Evolutionary conservation across 2,797 vertebrate species (phyloP).

Genomic region (Kryptopterus vitreolus): DNA sequence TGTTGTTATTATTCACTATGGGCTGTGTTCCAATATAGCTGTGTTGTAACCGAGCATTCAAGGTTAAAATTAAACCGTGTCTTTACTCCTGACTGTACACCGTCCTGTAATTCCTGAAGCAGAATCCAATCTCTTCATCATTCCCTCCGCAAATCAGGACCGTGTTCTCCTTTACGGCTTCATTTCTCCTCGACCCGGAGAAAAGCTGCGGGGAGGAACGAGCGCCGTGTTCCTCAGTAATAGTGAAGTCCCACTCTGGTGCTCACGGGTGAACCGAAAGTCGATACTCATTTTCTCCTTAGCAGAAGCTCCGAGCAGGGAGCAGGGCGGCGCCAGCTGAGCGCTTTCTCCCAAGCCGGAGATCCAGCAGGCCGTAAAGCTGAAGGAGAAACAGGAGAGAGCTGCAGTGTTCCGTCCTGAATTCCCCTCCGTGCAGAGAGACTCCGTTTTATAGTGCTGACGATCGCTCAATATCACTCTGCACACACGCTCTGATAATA

Average conservation of each 20-base stretch:
- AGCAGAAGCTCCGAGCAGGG: neutral
- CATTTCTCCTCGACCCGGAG: neutral
- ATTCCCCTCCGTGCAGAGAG: neutral
- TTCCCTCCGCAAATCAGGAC: neutral
- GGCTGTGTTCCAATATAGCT: too few relatives aligned
- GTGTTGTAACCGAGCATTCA: too few relatives aligned
- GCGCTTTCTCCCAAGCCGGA: neutral
- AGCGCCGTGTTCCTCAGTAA: neutral
- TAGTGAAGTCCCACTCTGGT: neutral
- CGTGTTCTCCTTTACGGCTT: neutral
- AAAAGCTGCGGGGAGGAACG: neutral
- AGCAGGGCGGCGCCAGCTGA: neutral
- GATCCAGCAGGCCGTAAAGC: neutral
- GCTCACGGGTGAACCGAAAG: neutral
- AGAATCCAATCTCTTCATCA: neutral
- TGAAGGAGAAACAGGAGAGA: neutral
- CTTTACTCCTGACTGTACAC: neutral
- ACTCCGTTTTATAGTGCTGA: neutral
- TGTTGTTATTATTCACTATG: too few relatives aligned
- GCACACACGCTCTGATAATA: too few relatives aligned
- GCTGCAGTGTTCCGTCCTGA: too few relatives aligned
- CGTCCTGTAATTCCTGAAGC: neutral
- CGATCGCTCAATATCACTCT: neutral
- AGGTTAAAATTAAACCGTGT: neutral
- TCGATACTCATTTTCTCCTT: slow-evolving; percentile 29